Base-by-base conservation (phyloP, 1,140 invertebrate genomes). In the Probaryconus sp. region DNA sequence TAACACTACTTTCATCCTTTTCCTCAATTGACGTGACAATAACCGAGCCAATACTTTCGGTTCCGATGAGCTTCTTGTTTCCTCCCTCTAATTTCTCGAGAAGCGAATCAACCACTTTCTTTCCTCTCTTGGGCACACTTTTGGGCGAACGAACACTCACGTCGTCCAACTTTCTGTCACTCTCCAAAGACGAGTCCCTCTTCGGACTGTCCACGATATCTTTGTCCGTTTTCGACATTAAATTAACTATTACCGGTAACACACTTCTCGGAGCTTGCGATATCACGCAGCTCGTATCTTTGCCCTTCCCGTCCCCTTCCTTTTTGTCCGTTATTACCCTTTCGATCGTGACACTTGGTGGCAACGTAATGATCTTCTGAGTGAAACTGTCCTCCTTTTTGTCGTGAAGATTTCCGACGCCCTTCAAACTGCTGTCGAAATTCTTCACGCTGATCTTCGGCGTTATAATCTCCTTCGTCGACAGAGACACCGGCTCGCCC, bases 361-460 rank as follows among this genome's bases (percentile, higher is more conserved):
- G 85, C 67, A 87, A 45, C 55, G 84, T 85, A 47, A 86, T 86
- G 30, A 87, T 61, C 70, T 87, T 87, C 31, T 86, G 83, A 3
- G 80, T 70, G 60, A 86, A 86, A 64, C 64, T 47, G n/a, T 85
- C 83, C 26, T 85, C 85, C 20, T 84, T 83, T 28, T 83, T 81
- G 56, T 87, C 84, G 5, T 86, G 84, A 45, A 86, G 51, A 75
- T 82, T 86, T 5, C 79, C 79, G 3, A 85, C 82, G 16, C 82
- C 81, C 31, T 86, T 84, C 14, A 85, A 43, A 79, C 82, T 85
- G 51, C 79, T 86, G 35, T 86, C 85, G 33, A 85, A 86, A 21
- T 85, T 87, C 55, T 84, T 85, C 7, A 86, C 84, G 2, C 79
- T 81, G 48, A 86, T 87, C 63, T 87, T 87, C 7, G 84, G 84